These are phyloP conservation scores for Caenorhabditis elegans DNA, from an alignment of 1,140 invertebrate genomes.

Conservation along the genomic window WBcel235 BX284605.5:14982001-14982500, in stretches of 20 bases:
- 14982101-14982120: no score
- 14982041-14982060: background rate
- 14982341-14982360: no score
- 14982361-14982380: no score
- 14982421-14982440: background rate
- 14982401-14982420: background rate
- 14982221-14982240: no score
- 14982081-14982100: no score
- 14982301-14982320: background rate
- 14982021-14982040: background rate
- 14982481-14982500: slow-evolving; percentile 6
- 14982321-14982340: background rate
- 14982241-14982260: background rate
- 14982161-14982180: no score
- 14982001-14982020: slow-evolving; percentile 18
- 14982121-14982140: no score
- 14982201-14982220: no score
- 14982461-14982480: background rate
- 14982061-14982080: no score
- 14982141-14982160: no score
- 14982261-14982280: background rate
- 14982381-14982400: background rate
- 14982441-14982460: background rate
- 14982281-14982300: background rate
- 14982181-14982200: no score